Conservation (phyloP, 2,888 invertebrate genomes). For the Listrodromus nycthemerus region DNA sequence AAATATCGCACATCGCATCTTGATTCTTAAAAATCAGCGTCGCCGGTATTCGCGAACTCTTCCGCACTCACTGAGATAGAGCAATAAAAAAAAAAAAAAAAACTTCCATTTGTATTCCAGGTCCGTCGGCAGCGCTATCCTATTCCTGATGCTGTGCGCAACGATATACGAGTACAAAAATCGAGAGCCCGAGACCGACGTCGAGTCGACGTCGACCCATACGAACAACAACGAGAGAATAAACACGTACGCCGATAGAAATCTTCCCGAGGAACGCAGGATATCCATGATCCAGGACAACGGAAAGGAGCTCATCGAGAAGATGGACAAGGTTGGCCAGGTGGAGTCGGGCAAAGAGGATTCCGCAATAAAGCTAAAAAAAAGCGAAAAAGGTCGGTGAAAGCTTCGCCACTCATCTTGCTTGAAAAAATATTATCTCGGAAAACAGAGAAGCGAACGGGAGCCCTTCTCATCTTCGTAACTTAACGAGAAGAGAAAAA, state of each 20-base stretch:
- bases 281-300: conserved; percentile 82
- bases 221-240: conserved; percentile 84
- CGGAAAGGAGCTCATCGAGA: conserved; percentile 83
- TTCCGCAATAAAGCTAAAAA: conserved; percentile 53
- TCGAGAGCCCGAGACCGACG: conserved; percentile 84
- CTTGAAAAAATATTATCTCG: conserved; percentile 3
- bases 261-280: conserved; percentile 75
- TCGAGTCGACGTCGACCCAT: conserved; percentile 82
- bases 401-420: not conserved
- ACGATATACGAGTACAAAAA: conserved; percentile 89
- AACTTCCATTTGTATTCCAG: conserved; percentile 82
- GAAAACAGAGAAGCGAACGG: not conserved
- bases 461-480: not conserved
- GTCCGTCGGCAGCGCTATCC: conserved; percentile 85
- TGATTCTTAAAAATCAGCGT: not conserved
- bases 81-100: not conserved
- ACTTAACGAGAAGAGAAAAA: not conserved
- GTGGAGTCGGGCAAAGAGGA: conserved; percentile 52
- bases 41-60: not conserved
- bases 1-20: not conserved
- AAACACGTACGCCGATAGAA: conserved; percentile 85
- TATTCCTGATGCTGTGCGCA: conserved; percentile 87
- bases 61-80: not conserved
- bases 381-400: conserved; percentile 70
- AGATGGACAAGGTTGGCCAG: conserved; percentile 70